Conservation (phyloP, 2,888 invertebrate genomes). For the Onthophagus sagittarius region DNA sequence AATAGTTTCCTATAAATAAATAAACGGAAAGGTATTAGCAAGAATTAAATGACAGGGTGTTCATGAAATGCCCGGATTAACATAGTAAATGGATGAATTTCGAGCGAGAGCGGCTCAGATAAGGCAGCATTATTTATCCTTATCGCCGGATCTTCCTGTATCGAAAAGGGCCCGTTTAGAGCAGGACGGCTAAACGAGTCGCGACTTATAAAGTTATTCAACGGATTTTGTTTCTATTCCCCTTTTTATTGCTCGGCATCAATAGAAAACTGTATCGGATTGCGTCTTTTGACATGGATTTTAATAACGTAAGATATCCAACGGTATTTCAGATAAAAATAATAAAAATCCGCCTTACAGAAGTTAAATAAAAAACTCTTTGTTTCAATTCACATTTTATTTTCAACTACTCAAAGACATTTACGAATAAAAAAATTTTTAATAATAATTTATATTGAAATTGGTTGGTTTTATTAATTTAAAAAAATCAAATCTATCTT, state of each 20-base stretch:
- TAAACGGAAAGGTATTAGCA: slow-evolving; percentile 41
- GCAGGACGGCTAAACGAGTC: slow-evolving; percentile 36
- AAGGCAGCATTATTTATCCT: slow-evolving; percentile 46
- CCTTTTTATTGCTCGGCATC: not conserved
- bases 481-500: no score
- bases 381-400: no score
- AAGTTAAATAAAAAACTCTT: not conserved
- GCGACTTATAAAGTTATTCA: slow-evolving; percentile 36
- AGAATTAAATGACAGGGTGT: slow-evolving; percentile 45
- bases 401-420: no score
- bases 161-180: slow-evolving; percentile 39
- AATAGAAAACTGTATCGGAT: not conserved
- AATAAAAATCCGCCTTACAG: not conserved
- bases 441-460: no score
- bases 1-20: slow-evolving; percentile 42
- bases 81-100: slow-evolving; percentile 47
- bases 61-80: slow-evolving; percentile 47
- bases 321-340: not conserved
- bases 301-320: not conserved
- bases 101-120: slow-evolving; percentile 42
- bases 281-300: not conserved
- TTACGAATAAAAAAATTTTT: no score
- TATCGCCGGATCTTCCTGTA: slow-evolving; percentile 44
- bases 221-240: slow-evolving; percentile 1
- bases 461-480: no score